Conservation (phyloP, 2,888 invertebrate genomes). For the Bombylius major region DNA sequence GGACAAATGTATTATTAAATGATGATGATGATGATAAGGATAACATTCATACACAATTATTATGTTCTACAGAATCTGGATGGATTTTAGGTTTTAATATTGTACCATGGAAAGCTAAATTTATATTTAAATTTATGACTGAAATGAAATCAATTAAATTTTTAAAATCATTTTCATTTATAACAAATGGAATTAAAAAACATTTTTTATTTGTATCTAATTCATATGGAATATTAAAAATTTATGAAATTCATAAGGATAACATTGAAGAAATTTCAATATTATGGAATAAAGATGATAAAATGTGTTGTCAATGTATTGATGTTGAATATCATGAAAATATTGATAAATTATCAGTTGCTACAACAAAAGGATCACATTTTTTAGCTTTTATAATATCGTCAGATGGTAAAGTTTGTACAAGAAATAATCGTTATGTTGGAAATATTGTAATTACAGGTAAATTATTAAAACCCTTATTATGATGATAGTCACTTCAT, state of each 20-base stretch:
- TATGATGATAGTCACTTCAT: neutral
- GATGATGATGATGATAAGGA: neutral
- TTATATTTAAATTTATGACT: neutral
- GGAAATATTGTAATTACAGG: conserved; percentile 8
- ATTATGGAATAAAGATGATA: conserved; percentile 27
- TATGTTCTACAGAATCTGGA: conserved; percentile 25
- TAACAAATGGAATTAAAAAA: conserved; percentile 4
- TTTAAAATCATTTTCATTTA: conserved; percentile 4
- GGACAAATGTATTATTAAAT: conserved; percentile 16
- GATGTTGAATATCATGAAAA: conserved; percentile 15
- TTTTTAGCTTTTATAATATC: conserved; percentile 23
- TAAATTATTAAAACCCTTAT: neutral
- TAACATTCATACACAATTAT: neutral
- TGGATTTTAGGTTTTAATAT: conserved; percentile 20
- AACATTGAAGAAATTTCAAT: conserved; percentile 16
- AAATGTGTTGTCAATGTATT: conserved; percentile 22
- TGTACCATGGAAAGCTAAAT: conserved; percentile 3
- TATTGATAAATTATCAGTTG: conserved; percentile 19
- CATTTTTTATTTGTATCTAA: conserved; percentile 23
- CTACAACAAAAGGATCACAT: conserved; percentile 25
- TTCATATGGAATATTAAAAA: conserved; percentile 21
- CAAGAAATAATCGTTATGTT: neutral
- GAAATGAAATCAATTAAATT: conserved; percentile 3
- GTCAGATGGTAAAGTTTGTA: conserved; percentile 1
- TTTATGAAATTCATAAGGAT: conserved; percentile 16